Conservation (phyloP, 2,113 vertebrate genomes). For the Podilymbus podiceps region DNA sequence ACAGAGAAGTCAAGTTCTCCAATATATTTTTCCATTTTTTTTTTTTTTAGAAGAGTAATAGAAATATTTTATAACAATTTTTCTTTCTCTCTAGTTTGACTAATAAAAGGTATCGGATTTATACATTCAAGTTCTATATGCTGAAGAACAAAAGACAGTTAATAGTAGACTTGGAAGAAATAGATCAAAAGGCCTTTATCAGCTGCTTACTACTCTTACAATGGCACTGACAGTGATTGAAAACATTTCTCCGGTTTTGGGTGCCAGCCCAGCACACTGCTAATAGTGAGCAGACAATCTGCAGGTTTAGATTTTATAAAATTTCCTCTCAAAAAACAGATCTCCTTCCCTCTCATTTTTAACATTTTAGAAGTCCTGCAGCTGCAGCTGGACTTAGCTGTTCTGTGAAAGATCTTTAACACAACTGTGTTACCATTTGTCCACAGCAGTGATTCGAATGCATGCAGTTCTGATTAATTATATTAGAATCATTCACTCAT, state of each 20-base stretch:
- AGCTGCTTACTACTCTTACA: constrained; percentile 1
- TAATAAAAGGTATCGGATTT: background rate
- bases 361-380: background rate
- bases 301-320: background rate
- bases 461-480: constrained; percentile 13
- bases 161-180: background rate
- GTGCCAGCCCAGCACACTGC: background rate
- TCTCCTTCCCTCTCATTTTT: background rate
- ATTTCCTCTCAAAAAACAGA: background rate
- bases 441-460: background rate
- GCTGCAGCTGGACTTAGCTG: background rate
- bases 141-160: background rate
- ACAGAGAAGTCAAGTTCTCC: background rate
- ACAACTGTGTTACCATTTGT: background rate
- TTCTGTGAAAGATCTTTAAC: background rate
- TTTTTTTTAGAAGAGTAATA: background rate
- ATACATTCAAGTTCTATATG: background rate
- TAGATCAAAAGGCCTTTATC: constrained; percentile 30
- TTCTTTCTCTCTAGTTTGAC: background rate
- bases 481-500: constrained; percentile 13
- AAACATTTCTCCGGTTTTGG: constrained; percentile 27
- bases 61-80: background rate
- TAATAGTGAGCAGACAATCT: background rate
- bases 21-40: background rate
- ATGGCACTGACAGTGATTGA: background rate